Percentiles rank a stretch among this genome's conserved stretches.
Conservation (phyloP, 37 sponge, comb jelly and placozoan species). For the Hormiphora californensis region DNA sequence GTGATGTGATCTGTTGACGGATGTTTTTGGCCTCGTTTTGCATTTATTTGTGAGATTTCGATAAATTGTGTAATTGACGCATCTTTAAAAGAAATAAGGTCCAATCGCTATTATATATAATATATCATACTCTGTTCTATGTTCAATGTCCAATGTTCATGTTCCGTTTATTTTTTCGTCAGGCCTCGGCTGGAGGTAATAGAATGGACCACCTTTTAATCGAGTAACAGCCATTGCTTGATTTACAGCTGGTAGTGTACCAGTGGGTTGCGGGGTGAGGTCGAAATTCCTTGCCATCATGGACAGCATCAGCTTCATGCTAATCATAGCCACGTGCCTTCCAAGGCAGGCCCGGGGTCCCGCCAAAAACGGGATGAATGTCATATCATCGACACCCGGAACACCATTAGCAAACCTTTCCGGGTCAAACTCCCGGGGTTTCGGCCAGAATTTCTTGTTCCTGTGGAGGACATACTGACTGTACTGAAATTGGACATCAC, state of each 20-base stretch:
- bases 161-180: too few species aligned
- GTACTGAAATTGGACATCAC: not conserved
- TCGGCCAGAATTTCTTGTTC: not conserved
- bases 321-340: not conserved
- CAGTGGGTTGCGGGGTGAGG: not conserved
- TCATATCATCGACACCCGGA: not conserved
- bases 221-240: not conserved
- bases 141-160: too few species aligned
- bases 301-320: not conserved
- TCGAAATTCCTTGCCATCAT: not conserved
- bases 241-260: not conserved
- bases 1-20: too few species aligned
- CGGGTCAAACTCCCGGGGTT: not conserved
- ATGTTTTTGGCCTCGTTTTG: too few species aligned
- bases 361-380: not conserved
- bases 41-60: too few species aligned
- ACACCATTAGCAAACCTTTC: not conserved
- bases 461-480: slow-evolving; percentile 5
- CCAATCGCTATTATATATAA: too few species aligned
- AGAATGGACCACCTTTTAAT: not conserved
- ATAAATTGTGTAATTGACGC: too few species aligned
- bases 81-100: too few species aligned
- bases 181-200: not conserved
- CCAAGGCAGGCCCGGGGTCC: not conserved
- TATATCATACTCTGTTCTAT: too few species aligned